A percentile compares a stretch with the other conserved stretches of the same genome.
These are phyloP conservation scores for Oligia strigilis DNA, from an alignment of 2,888 invertebrate species.

Conservation along the genomic window DNA sequence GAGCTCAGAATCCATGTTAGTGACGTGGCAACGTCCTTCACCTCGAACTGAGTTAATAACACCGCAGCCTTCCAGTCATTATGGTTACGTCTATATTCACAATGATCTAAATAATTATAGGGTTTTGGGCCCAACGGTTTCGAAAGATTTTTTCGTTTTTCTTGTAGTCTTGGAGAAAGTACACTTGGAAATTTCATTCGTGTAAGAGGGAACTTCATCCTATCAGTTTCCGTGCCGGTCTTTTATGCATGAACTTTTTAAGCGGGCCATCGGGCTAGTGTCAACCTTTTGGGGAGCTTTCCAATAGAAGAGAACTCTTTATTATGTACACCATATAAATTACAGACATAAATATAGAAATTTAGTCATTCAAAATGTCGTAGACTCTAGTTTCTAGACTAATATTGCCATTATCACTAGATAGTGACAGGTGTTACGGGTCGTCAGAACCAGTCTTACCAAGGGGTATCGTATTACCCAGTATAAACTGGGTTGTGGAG, in stretches of 20 bases:
- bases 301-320: too few species aligned
- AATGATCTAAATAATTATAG: background rate
- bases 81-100: background rate
- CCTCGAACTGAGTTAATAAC: constrained; percentile 35
- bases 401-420: too few species aligned
- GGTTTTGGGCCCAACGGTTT: background rate
- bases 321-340: too few species aligned
- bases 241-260: background rate
- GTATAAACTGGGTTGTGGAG: background rate
- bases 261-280: background rate
- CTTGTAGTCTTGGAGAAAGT: too few species aligned
- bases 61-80: constrained; percentile 18
- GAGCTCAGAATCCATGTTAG: constrained; percentile 20
- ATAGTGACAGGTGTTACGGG: background rate
- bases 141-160: background rate
- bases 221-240: background rate
- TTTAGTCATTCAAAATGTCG: too few species aligned
- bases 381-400: too few species aligned
- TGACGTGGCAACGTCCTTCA: constrained; percentile 49
- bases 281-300: background rate
- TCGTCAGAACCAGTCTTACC: background rate
- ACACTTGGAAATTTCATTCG: background rate
- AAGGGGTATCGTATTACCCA: background rate
- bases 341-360: too few species aligned
- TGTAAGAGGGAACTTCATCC: background rate